A percentile compares a stretch with the other conserved stretches of the same genome.
phyloP scores from a whole-genome alignment of 2,888 invertebrate genomes.

The Acanthosepion esculentum region DNA sequence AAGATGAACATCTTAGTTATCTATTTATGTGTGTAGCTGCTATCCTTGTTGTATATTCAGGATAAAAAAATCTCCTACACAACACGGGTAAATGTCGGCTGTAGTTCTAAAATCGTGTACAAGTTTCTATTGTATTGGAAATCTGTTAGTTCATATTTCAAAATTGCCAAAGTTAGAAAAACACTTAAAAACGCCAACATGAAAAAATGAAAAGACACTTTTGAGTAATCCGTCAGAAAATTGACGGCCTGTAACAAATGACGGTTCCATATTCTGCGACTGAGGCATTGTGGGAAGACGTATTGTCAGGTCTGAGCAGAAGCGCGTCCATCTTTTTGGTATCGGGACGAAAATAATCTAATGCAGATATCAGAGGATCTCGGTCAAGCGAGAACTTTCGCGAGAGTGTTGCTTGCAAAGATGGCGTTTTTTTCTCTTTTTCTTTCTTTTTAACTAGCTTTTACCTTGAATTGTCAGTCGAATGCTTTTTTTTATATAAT shows the following conservation, averaged over 20 bases:
- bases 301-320: not conserved
- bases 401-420: not conserved
- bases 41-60: too few species aligned
- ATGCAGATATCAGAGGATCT: not conserved
- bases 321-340: conserved; percentile 18
- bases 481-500: not conserved
- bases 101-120: not conserved
- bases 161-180: not conserved
- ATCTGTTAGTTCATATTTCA: not conserved
- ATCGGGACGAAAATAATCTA: conserved; percentile 22
- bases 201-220: not conserved
- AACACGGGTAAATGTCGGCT: too few species aligned
- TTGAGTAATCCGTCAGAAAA: not conserved
- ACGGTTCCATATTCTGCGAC: not conserved
- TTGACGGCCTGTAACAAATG: not conserved
- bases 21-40: too few species aligned
- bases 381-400: not conserved
- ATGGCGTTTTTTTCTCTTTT: not conserved
- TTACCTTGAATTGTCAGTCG: not conserved
- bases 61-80: too few species aligned
- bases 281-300: not conserved
- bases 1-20: too few species aligned
- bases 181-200: not conserved
- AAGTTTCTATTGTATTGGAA: not conserved
- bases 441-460: not conserved